Percentiles rank a stretch among this genome's conserved stretches.
Evolutionary conservation across 2,888 invertebrate species (phyloP).

Genomic region (Xestia xanthographa): DNA sequence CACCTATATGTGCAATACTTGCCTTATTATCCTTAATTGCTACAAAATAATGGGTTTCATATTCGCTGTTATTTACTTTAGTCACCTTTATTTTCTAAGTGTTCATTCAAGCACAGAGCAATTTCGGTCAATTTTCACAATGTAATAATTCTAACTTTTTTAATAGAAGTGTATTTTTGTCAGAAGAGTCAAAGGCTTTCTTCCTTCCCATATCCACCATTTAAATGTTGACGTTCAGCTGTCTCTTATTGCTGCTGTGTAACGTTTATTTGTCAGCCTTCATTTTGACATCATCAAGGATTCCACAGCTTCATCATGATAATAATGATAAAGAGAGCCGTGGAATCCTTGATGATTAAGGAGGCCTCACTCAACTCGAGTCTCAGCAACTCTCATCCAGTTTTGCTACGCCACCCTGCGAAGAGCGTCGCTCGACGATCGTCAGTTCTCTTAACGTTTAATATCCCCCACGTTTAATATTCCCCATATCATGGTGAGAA

Average conservation of each 20-base stretch:
- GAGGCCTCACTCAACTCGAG: too few relatives aligned
- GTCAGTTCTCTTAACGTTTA: too few relatives aligned
- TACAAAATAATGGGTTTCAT: constrained; percentile 20
- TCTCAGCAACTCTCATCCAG: too few relatives aligned
- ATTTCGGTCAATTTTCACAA: neutral
- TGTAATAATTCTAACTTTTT: neutral
- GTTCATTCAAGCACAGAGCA: neutral
- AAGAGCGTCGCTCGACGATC: too few relatives aligned
- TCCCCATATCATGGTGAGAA: neutral
- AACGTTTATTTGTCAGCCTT: neutral
- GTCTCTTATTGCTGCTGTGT: neutral
- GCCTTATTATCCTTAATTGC: constrained; percentile 36
- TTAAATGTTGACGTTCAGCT: neutral
- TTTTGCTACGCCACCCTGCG: too few relatives aligned
- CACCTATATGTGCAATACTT: constrained; percentile 11
- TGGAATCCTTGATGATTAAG: too few relatives aligned
- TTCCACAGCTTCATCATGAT: too few relatives aligned
- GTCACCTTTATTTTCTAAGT: neutral
- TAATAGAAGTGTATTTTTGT: neutral
- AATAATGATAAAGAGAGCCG: too few relatives aligned
- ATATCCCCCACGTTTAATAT: neutral
- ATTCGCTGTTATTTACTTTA: constrained; percentile 6
- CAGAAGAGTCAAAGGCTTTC: neutral
- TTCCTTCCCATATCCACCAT: neutral
- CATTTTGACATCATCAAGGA: neutral